Evolutionary conservation across 2,797 vertebrate genomes (phyloP).

Genomic region (Falco peregrinus): DNA sequence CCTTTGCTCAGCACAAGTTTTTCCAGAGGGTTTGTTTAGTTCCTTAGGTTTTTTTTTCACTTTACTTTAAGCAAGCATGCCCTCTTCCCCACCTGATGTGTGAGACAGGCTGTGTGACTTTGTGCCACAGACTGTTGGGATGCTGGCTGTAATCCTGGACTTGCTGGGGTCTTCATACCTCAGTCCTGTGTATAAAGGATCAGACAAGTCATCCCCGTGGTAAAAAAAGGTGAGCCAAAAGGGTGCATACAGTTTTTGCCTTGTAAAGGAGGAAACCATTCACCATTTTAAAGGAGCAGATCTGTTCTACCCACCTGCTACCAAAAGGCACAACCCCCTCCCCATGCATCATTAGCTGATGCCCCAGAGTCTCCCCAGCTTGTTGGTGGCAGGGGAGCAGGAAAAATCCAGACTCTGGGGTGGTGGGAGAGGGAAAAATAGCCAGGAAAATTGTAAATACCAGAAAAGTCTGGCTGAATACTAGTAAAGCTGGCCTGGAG

Average conservation of each 20-base stretch:
- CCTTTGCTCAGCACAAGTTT: constrained; percentile 49
- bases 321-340: not conserved
- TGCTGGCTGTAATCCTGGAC: not conserved
- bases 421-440: not conserved
- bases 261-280: not conserved
- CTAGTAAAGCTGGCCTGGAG: not conserved
- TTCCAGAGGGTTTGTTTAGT: not conserved
- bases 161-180: not conserved
- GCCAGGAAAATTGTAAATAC: not conserved
- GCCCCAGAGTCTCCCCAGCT: not conserved
- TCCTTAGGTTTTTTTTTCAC: not conserved
- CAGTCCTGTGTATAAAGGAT: not conserved
- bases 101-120: not conserved
- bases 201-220: not conserved
- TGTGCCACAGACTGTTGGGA: not conserved
- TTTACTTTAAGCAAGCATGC: not conserved
- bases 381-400: not conserved
- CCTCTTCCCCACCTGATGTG: not conserved
- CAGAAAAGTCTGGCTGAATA: not conserved
- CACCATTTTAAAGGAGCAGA: not conserved
- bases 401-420: not conserved
- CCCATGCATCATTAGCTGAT: not conserved
- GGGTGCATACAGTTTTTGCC: not conserved
- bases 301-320: not conserved
- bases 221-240: not conserved